Evolutionary conservation across 2,113 vertebrate species (phyloP), one percentile per base, ranked within the genome.

Genomic region (Psettodes erumei): DNA sequence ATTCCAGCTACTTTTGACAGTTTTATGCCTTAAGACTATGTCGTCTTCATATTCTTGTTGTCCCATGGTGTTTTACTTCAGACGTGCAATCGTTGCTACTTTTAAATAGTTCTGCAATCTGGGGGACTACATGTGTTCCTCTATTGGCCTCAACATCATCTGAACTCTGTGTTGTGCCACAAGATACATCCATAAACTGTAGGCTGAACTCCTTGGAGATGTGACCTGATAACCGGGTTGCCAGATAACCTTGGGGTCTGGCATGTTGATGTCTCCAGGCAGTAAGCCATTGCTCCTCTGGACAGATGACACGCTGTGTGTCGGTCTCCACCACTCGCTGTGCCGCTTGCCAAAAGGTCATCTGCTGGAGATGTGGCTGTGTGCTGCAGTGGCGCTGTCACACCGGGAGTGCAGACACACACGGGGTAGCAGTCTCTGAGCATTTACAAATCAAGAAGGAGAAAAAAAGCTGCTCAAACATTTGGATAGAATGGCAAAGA

Each of bases 341-440:
- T 59, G 40, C 60, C 18, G 30, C 47, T 85, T 35, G 23, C 56
- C 45, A 75, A 87, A 92, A 91, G 82, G 86, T 91, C 75, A 85
- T 75, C 50, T 69, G 62, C 11, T 66, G 51, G 63, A 67, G 42
- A 78, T 62, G 71, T 51, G 69, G 64, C 69, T 40, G 58, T 69
- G 56, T 48, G 50, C 27, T 66, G 71, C 62, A 73, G 58, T 58
- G 66, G 69, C 23, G 67, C 60, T 66, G 16, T 54, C 71, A 73
- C 65, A 68, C 77, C 66, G 42, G 56, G 70, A 72, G 64, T n/a
- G 33, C 42, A 81, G 61, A 61, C 60, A 23, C 64, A 75, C 42
- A 16, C 11, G 1, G 66, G 6, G 23, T 74, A 53, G 63, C 47
- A 38, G 75, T 53, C 71, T 71, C 33, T 18, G 75, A 72, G 70